These are phyloP conservation scores for Euphydryas editha DNA, from an alignment of 2,888 invertebrate genomes.

Conservation along the genomic window DNA sequence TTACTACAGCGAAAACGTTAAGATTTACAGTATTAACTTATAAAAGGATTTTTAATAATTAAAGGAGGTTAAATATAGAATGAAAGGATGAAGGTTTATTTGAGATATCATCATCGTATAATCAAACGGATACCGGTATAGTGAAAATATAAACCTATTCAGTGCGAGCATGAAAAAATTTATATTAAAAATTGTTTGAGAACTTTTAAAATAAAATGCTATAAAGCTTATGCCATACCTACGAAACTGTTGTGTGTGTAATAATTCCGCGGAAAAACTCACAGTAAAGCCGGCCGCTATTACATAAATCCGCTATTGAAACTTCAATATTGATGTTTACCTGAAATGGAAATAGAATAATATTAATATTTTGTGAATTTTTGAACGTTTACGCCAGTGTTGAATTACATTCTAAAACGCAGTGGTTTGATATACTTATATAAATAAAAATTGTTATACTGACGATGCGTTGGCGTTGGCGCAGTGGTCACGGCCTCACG, in stretches of 20 bases:
- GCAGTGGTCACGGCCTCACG: no score
- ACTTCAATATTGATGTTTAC: conserved; percentile 13
- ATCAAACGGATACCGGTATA: no score
- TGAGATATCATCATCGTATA: no score
- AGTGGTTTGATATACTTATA: no score
- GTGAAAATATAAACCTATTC: not conserved
- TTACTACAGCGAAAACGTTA: no score
- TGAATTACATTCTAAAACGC: no score
- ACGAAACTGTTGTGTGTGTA: not conserved
- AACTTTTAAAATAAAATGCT: conserved; percentile 2
- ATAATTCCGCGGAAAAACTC: conserved; percentile 3
- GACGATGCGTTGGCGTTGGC: no score
- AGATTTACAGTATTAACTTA: no score
- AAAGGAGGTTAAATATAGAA: no score
- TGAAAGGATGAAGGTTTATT: no score
- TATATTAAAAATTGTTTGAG: conserved; percentile 2
- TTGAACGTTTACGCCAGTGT: not conserved
- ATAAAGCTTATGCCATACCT: not conserved
- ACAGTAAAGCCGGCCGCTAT: not conserved
- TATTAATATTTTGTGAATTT: not conserved
- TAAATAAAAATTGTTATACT: no score
- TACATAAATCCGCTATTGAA: conserved; percentile 8
- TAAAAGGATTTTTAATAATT: no score
- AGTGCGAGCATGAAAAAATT: not conserved
- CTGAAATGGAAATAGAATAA: conserved; percentile 6